A percentile compares a stretch with the other conserved stretches of the same genome.
Evolutionary conservation across 2,113 vertebrate species (phyloP).

Genomic region (Rattus rattus): DNA sequence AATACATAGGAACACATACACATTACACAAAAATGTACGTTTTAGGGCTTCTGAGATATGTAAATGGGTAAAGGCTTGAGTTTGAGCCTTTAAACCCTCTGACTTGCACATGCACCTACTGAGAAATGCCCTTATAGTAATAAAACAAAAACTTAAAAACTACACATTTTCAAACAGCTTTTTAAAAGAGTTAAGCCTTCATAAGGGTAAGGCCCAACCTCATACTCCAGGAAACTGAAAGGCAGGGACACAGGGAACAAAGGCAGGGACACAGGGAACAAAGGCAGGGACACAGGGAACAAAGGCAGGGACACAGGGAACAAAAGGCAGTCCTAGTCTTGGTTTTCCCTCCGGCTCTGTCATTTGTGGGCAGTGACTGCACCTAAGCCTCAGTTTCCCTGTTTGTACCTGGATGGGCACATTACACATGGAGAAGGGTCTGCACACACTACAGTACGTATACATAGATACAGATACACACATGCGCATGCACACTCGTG

Average conservation of each 20-base stretch:
- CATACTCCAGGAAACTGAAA: not conserved
- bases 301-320: no score
- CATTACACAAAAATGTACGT: not conserved
- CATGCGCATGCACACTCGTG: no score
- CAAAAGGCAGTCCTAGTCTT: fast-evolving
- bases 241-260: no score
- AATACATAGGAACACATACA: no score
- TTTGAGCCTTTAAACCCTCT: not conserved
- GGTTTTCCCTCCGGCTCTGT: not conserved
- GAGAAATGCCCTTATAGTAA: not conserved
- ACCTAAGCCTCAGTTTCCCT: not conserved
- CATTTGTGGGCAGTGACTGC: fast-evolving
- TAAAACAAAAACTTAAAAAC: not conserved
- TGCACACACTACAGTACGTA: not conserved
- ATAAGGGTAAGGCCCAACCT: not conserved
- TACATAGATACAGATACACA: not conserved
- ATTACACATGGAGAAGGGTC: fast-evolving
- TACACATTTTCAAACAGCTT: not conserved
- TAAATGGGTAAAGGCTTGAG: not conserved
- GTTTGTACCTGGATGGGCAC: not conserved
- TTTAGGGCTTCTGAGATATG: not conserved
- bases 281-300: no score
- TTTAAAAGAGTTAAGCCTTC: not conserved
- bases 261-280: no score
- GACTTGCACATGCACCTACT: no score